These are phyloP conservation scores for Drosophila lacertosa DNA, from an alignment of 1,140 invertebrate species.

Conservation along the genomic window DNA sequence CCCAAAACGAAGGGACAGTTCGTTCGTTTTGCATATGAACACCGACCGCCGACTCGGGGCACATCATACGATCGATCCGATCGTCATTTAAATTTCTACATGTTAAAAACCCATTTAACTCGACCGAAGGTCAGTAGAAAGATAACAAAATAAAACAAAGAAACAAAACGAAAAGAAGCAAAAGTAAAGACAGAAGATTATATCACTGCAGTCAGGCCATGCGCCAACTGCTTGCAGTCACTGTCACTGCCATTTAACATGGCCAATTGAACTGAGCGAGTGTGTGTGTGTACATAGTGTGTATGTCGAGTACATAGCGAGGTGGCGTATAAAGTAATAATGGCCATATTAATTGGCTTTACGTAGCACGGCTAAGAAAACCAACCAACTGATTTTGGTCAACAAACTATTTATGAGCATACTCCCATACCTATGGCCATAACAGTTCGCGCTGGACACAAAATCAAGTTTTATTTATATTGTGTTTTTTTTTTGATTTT, in stretches of 20 bases:
- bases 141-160: constrained; percentile 27
- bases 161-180: neutral
- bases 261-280: constrained; percentile 3
- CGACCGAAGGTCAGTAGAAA: constrained; percentile 62
- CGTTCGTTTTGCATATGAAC: constrained; percentile 67
- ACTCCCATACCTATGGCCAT: constrained; percentile 27
- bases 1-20: constrained; percentile 56
- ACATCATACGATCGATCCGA: constrained; percentile 38
- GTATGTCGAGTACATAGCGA: constrained; percentile 20
- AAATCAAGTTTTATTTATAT: constrained; percentile 59
- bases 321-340: neutral
- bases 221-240: constrained; percentile 16
- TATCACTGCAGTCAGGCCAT: constrained; percentile 17
- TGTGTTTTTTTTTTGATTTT: constrained; percentile 2
- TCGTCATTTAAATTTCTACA: constrained; percentile 73
- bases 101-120: constrained; percentile 48
- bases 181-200: constrained; percentile 13
- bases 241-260: constrained; percentile 2
- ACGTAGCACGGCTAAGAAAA: constrained; percentile 9
- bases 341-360: constrained; percentile 20
- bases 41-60: neutral
- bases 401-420: constrained; percentile 74
- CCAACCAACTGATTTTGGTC: constrained; percentile 61
- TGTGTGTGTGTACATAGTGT: neutral
- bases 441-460: constrained; percentile 26